Percentiles rank a stretch among this genome's conserved stretches.
These are phyloP conservation scores for Tapera naevia DNA, from an alignment of 2,797 vertebrate species.

Conservation along the genomic window DNA sequence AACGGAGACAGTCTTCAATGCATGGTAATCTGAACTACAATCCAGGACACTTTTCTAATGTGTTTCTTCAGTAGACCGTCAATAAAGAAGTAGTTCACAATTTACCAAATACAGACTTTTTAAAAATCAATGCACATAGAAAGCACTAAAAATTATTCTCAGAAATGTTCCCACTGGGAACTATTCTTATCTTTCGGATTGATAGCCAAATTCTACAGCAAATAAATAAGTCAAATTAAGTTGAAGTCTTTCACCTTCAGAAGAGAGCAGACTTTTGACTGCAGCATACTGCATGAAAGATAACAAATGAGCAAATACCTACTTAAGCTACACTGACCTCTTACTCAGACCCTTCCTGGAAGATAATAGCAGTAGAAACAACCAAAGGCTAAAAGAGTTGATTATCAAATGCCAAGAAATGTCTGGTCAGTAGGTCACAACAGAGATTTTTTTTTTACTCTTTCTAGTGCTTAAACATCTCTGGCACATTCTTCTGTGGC, in stretches of 20 bases:
- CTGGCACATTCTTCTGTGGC: background rate
- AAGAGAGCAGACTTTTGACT: conserved; percentile 1
- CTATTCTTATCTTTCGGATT: background rate
- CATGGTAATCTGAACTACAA: background rate
- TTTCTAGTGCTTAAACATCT: background rate
- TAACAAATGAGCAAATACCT: conserved; percentile 13
- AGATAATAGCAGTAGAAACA: background rate
- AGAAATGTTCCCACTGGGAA: background rate
- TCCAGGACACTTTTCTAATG: background rate
- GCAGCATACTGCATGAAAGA: background rate
- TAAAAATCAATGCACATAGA: background rate
- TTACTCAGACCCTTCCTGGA: conserved; percentile 48
- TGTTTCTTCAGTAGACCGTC: background rate
- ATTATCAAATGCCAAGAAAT: conserved; percentile 53
- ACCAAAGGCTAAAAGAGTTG: conserved; percentile 4
- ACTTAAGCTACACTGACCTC: conserved; percentile 4
- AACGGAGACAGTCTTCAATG: background rate
- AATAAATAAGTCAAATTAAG: background rate
- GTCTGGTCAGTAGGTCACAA: conserved; percentile 21
- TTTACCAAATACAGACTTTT: background rate
- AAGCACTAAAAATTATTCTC: background rate
- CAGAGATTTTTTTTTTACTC: background rate
- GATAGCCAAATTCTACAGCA: background rate
- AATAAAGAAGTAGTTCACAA: background rate
- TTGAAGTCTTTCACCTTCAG: background rate